phyloP scores from a whole-genome alignment of 1,140 invertebrate genomes.

The Tetragnatha versicolor region DNA sequence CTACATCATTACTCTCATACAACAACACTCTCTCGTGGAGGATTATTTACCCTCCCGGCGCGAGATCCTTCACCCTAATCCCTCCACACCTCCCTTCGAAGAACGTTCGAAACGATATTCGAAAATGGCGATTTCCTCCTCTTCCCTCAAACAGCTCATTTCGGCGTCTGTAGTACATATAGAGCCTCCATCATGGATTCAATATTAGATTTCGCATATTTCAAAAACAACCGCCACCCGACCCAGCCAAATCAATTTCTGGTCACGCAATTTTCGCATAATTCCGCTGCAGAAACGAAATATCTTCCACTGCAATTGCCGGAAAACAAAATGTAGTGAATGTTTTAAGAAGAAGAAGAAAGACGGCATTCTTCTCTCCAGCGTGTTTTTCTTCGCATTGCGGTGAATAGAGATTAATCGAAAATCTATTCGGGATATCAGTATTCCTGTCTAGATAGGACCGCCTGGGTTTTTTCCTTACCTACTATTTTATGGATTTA shows the following conservation, averaged over 20 bases:
- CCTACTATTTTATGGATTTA: constrained; percentile 32
- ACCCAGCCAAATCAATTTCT: constrained; percentile 21
- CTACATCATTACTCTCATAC: too few species aligned
- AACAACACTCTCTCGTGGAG: too few species aligned
- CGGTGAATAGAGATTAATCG: constrained; percentile 46
- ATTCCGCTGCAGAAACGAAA: neutral
- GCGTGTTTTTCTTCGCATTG: constrained; percentile 21
- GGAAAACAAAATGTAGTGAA: constrained; percentile 39
- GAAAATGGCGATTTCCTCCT: too few species aligned
- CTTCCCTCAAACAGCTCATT: constrained; percentile 1
- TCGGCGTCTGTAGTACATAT: too few species aligned
- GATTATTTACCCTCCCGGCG: too few species aligned
- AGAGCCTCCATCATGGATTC: neutral
- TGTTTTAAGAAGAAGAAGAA: constrained; percentile 23
- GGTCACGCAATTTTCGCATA: constrained; percentile 48
- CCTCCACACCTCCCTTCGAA: too few species aligned
- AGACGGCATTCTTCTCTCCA: constrained; percentile 19
- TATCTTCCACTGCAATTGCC: neutral
- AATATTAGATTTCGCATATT: constrained; percentile 12
- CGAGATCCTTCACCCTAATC: too few species aligned
- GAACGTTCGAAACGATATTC: too few species aligned
- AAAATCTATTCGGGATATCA: constrained; percentile 43
- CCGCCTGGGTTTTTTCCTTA: constrained; percentile 12
- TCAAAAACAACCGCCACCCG: neutral
- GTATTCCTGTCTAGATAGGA: constrained; percentile 35